Evolutionary conservation across 2,888 invertebrate genomes (phyloP).

Genomic region (Cephus nigrinus): DNA sequence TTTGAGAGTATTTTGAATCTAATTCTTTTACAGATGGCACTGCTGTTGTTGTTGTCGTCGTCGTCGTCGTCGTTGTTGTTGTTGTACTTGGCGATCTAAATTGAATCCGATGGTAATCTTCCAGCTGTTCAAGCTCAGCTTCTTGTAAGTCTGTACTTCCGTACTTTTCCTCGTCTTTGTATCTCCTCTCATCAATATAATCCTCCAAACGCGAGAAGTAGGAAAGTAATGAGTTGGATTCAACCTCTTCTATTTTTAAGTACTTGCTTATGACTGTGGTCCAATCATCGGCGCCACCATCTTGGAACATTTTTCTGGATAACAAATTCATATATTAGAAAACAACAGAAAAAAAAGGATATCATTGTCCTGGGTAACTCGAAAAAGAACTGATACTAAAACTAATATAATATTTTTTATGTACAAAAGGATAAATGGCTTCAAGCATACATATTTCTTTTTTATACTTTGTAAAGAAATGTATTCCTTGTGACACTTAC

Average conservation of each 20-base stretch:
- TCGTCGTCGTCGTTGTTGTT: conserved; percentile 24
- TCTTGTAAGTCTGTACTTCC: conserved; percentile 35
- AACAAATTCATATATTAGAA: not conserved
- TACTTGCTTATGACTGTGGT: conserved; percentile 32
- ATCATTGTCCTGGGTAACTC: not conserved
- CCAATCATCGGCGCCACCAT: conserved; percentile 47
- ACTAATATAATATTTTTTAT: too few relatives aligned
- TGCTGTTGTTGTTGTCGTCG: conserved; percentile 20
- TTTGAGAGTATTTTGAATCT: not conserved
- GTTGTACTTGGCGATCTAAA: conserved; percentile 43
- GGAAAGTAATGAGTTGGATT: conserved; percentile 33
- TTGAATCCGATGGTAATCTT: conserved; percentile 38
- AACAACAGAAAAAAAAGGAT: not conserved
- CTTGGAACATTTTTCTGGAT: conserved; percentile 48
- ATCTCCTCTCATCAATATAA: conserved; percentile 38
- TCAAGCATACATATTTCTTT: not conserved
- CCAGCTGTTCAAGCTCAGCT: conserved; percentile 42
- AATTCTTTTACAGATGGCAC: not conserved
- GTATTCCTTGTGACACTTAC: conserved; percentile 36
- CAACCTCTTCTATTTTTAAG: conserved; percentile 43
- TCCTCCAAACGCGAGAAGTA: conserved; percentile 50
- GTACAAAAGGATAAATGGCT: too few relatives aligned
- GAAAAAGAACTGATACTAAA: not conserved
- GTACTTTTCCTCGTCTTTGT: conserved; percentile 26
- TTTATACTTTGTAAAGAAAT: not conserved